These are phyloP conservation scores for Nephrotoma guestfalica DNA, from an alignment of 2,888 invertebrate species.

Conservation along the genomic window DNA sequence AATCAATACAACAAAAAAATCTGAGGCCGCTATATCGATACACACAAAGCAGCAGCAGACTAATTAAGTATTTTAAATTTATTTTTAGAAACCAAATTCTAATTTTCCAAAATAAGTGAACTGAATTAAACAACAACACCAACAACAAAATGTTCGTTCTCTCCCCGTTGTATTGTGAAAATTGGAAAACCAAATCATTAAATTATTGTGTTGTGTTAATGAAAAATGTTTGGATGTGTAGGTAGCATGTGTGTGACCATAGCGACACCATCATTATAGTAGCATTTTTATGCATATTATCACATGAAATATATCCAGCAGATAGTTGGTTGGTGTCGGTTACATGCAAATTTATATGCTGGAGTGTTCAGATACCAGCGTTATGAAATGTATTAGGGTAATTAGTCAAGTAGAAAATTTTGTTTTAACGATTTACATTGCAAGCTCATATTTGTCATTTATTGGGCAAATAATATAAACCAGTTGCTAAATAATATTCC, in stretches of 20 bases:
- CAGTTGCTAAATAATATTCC: no score
- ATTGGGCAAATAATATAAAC: no score
- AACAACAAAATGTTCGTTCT: background rate
- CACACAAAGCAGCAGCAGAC: background rate
- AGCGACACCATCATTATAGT: background rate
- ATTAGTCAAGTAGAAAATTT: no score
- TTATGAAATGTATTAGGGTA: no score
- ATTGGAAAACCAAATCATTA: constrained; percentile 1
- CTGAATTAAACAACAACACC: background rate
- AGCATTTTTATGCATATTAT: background rate
- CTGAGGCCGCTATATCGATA: background rate
- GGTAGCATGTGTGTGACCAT: background rate
- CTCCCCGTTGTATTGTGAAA: background rate
- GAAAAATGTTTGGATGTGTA: background rate
- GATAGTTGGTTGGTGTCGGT: no score
- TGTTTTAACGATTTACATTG: no score
- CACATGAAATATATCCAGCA: background rate
- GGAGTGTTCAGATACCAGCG: no score
- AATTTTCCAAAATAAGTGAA: background rate
- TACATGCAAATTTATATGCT: no score
- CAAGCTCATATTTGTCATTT: no score
- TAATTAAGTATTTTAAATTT: background rate
- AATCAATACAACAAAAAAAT: background rate
- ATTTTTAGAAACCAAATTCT: background rate
- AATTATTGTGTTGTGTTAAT: background rate